A percentile compares a stretch with the other conserved stretches of the same genome.
These are phyloP conservation scores for Leptodirus hochenwartii DNA, from an alignment of 2,888 invertebrate genomes.

Conservation along the genomic window DNA sequence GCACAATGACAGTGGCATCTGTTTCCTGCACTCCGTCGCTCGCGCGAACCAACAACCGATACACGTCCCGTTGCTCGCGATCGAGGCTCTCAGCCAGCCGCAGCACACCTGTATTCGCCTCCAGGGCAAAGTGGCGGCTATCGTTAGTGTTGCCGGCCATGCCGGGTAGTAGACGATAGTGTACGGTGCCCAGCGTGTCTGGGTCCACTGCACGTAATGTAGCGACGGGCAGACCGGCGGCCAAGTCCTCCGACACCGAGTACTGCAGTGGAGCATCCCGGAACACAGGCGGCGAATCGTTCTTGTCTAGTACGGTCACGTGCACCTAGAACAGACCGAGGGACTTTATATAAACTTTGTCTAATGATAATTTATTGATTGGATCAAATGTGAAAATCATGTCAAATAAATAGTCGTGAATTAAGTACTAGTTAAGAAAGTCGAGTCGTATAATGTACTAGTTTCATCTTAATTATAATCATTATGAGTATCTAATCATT, in stretches of 20 bases:
- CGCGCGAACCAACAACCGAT: slow-evolving; percentile 64
- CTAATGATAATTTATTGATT: slow-evolving; percentile 1
- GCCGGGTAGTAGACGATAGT: slow-evolving; percentile 51
- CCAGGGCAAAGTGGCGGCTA: slow-evolving; percentile 47
- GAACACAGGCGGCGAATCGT: slow-evolving; percentile 89
- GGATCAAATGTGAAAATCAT: too few species aligned
- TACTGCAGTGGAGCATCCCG: slow-evolving; percentile 52
- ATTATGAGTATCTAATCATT: too few species aligned
- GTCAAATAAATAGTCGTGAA: too few species aligned
- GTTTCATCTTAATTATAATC: too few species aligned
- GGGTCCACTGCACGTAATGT: slow-evolving; percentile 67
- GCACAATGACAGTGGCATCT: slow-evolving; percentile 56
- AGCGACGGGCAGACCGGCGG: slow-evolving; percentile 61
- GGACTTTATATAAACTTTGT: slow-evolving; percentile 1
- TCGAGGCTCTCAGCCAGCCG: slow-evolving; percentile 64
- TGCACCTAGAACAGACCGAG: slow-evolving; percentile 46
- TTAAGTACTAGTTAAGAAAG: too few species aligned
- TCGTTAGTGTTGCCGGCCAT: slow-evolving; percentile 26
- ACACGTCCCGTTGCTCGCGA: slow-evolving; percentile 61
- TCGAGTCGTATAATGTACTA: too few species aligned
- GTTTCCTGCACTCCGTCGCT: slow-evolving; percentile 79
- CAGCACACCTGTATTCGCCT: slow-evolving; percentile 51
- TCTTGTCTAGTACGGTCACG: slow-evolving; percentile 74
- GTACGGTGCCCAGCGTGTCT: slow-evolving; percentile 61
- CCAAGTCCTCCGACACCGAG: slow-evolving; percentile 69